Percentiles rank a stretch among this genome's conserved stretches.
Conservation (phyloP, 2,797 vertebrate genomes). For the Vespertilio murinus region DNA sequence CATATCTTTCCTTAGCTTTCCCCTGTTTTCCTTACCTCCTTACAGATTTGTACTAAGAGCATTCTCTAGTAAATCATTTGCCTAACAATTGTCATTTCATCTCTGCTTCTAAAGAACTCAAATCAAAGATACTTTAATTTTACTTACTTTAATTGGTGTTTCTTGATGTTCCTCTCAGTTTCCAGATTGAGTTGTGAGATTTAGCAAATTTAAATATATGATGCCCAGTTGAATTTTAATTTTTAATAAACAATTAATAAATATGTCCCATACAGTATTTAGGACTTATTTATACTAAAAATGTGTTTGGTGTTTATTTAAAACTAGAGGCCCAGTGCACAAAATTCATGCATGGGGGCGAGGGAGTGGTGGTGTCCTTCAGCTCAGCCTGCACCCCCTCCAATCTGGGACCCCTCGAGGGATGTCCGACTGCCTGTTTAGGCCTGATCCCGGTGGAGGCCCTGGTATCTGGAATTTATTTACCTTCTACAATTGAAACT, state of each 20-base stretch:
- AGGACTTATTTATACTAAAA: not conserved
- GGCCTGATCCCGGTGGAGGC: too few relatives aligned
- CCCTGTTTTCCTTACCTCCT: not conserved
- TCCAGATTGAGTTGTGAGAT: not conserved
- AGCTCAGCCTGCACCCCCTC: too few relatives aligned
- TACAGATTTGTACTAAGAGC: not conserved
- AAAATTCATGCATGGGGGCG: too few relatives aligned
- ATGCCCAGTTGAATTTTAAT: slow-evolving; percentile 29
- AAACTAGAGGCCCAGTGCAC: not conserved
- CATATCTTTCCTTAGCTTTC: not conserved
- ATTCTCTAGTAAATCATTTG: slow-evolving; percentile 10
- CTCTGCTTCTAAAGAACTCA: slow-evolving; percentile 18
- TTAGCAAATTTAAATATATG: slow-evolving; percentile 46
- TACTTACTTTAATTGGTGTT: not conserved
- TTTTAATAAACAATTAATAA: slow-evolving; percentile 19
- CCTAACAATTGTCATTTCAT: not conserved
- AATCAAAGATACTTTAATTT: not conserved
- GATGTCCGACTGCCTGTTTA: too few relatives aligned
- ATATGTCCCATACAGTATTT: not conserved
- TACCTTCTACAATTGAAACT: too few relatives aligned
- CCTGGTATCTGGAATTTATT: too few relatives aligned
- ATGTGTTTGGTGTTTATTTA: not conserved
- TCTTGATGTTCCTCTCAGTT: not conserved
- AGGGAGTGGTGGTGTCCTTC: too few relatives aligned
- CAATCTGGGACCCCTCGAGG: too few relatives aligned